phyloP scores from a whole-genome alignment of 2,113 vertebrate genomes.

The Corapipo altera region DNA sequence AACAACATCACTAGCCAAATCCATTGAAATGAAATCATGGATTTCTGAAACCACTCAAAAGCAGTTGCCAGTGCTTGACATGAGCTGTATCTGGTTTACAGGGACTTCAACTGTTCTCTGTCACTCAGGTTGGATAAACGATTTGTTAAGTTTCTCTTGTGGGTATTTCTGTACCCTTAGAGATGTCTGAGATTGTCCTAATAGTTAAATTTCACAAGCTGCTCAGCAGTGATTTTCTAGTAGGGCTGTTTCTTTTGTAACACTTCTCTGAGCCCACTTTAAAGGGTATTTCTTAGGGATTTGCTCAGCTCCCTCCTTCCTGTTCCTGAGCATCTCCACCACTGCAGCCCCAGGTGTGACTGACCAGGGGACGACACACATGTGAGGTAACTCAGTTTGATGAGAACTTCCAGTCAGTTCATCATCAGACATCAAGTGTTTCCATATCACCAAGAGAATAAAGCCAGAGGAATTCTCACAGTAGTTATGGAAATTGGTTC shows the following conservation, averaged over 20 bases:
- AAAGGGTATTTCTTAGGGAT: neutral
- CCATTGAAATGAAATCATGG: neutral
- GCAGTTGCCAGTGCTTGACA: neutral
- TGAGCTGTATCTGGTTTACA: neutral
- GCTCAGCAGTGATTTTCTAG: neutral
- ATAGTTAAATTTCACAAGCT: neutral
- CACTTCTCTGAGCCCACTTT: neutral
- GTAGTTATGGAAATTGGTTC: neutral
- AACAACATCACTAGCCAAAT: neutral
- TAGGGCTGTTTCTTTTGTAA: neutral
- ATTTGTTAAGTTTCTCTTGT: neutral
- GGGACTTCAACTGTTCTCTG: neutral
- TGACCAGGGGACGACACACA: neutral
- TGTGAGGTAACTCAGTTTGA: too few relatives aligned
- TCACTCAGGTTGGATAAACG: neutral
- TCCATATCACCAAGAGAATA: neutral
- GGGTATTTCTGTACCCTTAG: neutral
- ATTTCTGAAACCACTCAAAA: neutral
- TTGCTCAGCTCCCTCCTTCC: neutral
- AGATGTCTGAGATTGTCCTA: neutral
- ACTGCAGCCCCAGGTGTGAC: neutral
- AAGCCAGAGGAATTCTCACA: neutral
- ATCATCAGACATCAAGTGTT: neutral
- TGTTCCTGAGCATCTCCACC: neutral
- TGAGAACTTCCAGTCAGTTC: neutral